Percentiles rank a stretch among this genome's conserved stretches.
Evolutionary conservation across 2,797 vertebrate species (phyloP).

Genomic region (Rousettus madagascariensis): DNA sequence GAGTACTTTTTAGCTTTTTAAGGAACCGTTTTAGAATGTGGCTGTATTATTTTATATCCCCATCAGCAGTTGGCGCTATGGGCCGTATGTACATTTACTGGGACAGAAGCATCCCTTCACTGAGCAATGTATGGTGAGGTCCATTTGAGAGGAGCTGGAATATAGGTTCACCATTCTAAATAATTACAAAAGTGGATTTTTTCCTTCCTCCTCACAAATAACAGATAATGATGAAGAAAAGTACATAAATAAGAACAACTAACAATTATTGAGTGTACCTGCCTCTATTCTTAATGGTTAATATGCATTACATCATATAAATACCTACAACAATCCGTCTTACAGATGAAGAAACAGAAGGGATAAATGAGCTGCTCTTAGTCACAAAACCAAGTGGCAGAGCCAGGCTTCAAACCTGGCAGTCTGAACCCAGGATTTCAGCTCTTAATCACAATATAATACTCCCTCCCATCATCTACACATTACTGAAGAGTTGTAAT

Average conservation of each 20-base stretch:
- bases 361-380: background rate
- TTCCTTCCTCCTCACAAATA: background rate
- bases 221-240: background rate
- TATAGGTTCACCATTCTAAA: background rate
- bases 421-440: background rate
- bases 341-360: background rate
- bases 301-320: background rate
- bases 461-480: background rate
- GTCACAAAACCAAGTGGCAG: background rate
- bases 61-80: background rate
- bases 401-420: background rate
- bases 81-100: background rate
- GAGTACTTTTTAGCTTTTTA: background rate
- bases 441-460: background rate
- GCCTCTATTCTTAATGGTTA: background rate
- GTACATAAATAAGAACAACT: background rate
- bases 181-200: background rate
- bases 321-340: background rate
- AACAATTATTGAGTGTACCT: background rate
- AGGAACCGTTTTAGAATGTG: background rate
- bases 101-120: background rate
- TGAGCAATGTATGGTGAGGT: background rate
- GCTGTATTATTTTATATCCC: background rate
- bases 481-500: background rate
- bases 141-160: background rate